Evolutionary conservation across 2,888 invertebrate species (phyloP), one percentile per base, ranked within the genome.

Genomic region (Drosophila niveifrons): DNA sequence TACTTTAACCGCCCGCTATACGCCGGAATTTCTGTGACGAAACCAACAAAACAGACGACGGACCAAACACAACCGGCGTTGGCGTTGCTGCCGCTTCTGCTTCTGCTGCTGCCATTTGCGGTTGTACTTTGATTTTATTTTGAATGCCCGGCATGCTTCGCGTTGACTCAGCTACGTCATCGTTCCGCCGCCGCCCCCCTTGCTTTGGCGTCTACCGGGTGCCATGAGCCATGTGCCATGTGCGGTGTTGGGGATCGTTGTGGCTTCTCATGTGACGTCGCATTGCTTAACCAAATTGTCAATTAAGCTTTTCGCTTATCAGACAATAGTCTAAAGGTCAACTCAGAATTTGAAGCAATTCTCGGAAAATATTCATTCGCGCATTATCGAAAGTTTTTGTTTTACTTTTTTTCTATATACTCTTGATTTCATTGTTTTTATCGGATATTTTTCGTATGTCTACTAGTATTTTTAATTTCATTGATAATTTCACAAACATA

Each of bases 21-120:
- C 70, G 77, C 57, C 83, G 87, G 84, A 84, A 84, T 84, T 86
- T 80, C 80, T 76, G 78, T 88, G 90, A 89, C 89, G 88, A 89
- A 89, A 89, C 72, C 69, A 67, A 67, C 47, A 18, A 18, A 11
- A 11, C 44, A 4, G 10, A 17, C 44, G 31, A 36, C 36, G 39
- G 15, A 41, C 39, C 46, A 23, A 23, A 23, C 23, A 23, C 23
- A 34, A 75, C 69, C 70, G 70, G 53, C 75, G 66, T 63, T 75
- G 61, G 31, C 56, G 36, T 47, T 68, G 74, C 39, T 31, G 50
- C 29, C 36, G 50, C 7, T 23, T 23, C 1, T 50, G 15, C 17
- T 44, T 28, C 10, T 36, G 18, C 17, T 44, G 48, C 39, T 50
- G 58, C 28, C 29, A 50, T 55, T 41, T 66, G 61, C 52, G 48